Conservation (phyloP, 2,797 vertebrate genomes). For the Syndactyla subalaris region DNA sequence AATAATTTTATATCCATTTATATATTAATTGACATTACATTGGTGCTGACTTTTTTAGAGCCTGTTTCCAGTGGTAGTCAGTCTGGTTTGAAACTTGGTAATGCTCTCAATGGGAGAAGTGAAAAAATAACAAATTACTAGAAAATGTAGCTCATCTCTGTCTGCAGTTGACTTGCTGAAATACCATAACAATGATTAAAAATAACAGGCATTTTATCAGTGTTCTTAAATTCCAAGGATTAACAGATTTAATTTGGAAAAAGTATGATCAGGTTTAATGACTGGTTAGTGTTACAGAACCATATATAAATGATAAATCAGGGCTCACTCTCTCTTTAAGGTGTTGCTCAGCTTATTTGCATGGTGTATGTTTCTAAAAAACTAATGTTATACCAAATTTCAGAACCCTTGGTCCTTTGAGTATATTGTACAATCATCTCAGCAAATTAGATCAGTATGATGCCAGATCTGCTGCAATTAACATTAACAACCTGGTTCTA, state of each 20-base stretch:
- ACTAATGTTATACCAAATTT: not conserved
- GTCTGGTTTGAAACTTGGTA: not conserved
- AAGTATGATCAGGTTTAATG: not conserved
- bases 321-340: not conserved
- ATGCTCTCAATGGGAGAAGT: not conserved
- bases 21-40: not conserved
- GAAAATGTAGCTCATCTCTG: not conserved
- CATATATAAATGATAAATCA: not conserved
- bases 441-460: not conserved
- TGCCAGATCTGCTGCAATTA: not conserved
- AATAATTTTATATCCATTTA: not conserved
- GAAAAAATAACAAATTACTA: not conserved
- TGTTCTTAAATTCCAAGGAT: not conserved
- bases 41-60: not conserved
- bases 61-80: not conserved
- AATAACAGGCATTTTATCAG: not conserved
- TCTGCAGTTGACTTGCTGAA: not conserved
- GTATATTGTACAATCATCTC: not conserved
- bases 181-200: not conserved
- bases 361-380: not conserved
- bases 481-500: not conserved
- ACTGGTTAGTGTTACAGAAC: not conserved
- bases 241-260: not conserved
- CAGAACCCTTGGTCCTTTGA: not conserved
- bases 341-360: not conserved